These are phyloP conservation scores for Indicator maculatus DNA, from an alignment of 2,113 vertebrate genomes.

Conservation along the genomic window DNA sequence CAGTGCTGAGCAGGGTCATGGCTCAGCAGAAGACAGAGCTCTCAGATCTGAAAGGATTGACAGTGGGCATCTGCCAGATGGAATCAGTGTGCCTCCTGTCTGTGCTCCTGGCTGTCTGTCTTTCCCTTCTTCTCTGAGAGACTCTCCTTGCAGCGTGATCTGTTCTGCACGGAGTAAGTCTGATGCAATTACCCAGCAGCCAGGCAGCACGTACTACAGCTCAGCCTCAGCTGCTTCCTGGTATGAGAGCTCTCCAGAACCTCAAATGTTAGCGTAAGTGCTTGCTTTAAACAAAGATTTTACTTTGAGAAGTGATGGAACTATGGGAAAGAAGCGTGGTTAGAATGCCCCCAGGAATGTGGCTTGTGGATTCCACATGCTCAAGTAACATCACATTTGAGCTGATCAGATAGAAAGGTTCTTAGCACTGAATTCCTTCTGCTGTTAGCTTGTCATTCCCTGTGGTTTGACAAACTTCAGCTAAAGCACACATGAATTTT, in stretches of 20 bases:
- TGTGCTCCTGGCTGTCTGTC: slow-evolving; percentile 81
- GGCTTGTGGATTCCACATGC: neutral
- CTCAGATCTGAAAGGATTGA: slow-evolving; percentile 67
- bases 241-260: slow-evolving; percentile 89
- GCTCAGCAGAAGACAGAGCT: slow-evolving; percentile 54
- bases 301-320: neutral
- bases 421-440: neutral
- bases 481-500: neutral
- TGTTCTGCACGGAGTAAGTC: slow-evolving; percentile 76
- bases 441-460: neutral
- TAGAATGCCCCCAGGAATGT: neutral
- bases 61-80: slow-evolving; percentile 60
- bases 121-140: slow-evolving; percentile 77
- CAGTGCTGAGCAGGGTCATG: slow-evolving; percentile 66
- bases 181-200: slow-evolving; percentile 80
- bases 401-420: neutral
- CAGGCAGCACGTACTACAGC: slow-evolving; percentile 68
- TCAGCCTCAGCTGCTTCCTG: slow-evolving; percentile 79
- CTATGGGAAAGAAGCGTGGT: neutral
- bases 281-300: neutral
- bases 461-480: neutral
- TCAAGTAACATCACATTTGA: neutral
- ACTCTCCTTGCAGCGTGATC: slow-evolving; percentile 77
- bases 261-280: slow-evolving; percentile 94
- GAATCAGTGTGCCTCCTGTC: slow-evolving; percentile 66